phyloP scores from a whole-genome alignment of 2,113 vertebrate genomes.

The Bufo gargarizans region DNA sequence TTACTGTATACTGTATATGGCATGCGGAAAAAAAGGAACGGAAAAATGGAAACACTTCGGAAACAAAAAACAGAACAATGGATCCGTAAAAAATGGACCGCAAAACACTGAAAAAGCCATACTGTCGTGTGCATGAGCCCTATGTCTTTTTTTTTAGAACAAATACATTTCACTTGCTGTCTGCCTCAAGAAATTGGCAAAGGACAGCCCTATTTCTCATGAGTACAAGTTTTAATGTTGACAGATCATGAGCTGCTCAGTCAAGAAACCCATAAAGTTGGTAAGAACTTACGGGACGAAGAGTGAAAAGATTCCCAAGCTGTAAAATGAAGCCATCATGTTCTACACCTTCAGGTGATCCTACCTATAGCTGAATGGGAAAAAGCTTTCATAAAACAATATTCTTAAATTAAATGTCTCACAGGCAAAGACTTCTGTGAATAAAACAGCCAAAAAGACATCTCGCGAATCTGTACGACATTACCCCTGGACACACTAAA shows the following conservation, averaged over 20 bases:
- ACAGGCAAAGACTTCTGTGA: conserved; percentile 52
- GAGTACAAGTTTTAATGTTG: not conserved
- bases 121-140: no score
- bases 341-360: not conserved
- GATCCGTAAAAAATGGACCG: no score
- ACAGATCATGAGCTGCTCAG: not conserved
- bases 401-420: conserved; percentile 52
- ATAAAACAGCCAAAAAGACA: conserved; percentile 58
- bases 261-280: not conserved
- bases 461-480: conserved; percentile 46
- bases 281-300: not conserved
- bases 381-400: conserved; percentile 36
- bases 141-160: not conserved
- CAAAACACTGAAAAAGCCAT: no score
- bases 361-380: not conserved
- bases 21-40: no score
- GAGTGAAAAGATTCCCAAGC: not conserved
- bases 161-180: not conserved
- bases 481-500: conserved; percentile 63
- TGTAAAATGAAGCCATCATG: not conserved
- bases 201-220: not conserved
- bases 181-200: not conserved
- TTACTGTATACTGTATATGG: no score
- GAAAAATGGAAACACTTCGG: no score
- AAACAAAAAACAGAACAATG: no score